Evolutionary conservation across 23 tunicate species (phyloP).

Genomic region (Oikopleura albicans): DNA sequence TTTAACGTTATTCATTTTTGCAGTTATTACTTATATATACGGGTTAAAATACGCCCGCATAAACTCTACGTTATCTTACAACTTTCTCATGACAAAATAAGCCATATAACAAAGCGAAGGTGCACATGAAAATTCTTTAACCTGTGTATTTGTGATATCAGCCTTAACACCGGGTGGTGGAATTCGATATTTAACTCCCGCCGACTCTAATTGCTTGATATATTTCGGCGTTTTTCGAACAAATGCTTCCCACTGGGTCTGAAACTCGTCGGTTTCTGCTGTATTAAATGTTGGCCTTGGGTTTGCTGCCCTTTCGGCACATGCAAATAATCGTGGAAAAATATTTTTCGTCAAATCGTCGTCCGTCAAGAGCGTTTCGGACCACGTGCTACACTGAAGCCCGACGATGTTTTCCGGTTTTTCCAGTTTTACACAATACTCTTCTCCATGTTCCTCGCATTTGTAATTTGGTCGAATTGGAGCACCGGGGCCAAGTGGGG

Average conservation of each 20-base stretch:
- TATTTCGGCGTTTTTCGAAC: no score
- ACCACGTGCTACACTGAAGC: not conserved
- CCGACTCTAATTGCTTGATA: no score
- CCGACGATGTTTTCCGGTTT: not conserved
- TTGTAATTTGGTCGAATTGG: not conserved
- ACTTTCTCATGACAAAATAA: no score
- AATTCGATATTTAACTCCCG: constrained; percentile 29
- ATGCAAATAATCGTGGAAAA: not conserved
- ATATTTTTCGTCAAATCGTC: not conserved
- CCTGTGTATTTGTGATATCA: no score
- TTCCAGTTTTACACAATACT: not conserved
- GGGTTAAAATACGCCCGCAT: no score
- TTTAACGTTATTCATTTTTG: no score
- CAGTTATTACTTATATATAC: no score
- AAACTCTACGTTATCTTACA: no score
- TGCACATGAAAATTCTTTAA: no score
- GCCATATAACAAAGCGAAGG: no score
- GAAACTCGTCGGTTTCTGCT: not conserved
- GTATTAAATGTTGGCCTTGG: not conserved
- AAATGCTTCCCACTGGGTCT: no score
- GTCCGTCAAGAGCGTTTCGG: not conserved
- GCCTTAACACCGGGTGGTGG: constrained; percentile 70
- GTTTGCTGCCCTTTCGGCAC: not conserved
- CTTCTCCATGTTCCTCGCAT: not conserved
- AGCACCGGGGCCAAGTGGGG: not conserved